A percentile compares a stretch with the other conserved stretches of the same genome.
These are phyloP conservation scores for Phalacrocorax carbo DNA, from an alignment of 2,113 vertebrate species.

Conservation along the genomic window DNA sequence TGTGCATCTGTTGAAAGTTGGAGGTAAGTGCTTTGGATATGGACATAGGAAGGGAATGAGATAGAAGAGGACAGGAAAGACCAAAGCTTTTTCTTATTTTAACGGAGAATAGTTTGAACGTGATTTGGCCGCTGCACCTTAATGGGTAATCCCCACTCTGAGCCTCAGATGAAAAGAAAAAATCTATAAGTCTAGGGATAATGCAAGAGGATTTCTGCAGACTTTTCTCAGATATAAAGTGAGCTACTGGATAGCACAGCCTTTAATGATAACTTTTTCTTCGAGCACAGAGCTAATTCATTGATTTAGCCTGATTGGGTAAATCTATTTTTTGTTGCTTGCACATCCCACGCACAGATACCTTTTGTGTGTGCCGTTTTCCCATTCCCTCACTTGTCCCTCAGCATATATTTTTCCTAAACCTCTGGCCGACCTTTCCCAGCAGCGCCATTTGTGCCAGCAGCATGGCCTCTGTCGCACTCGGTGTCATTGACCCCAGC, in stretches of 20 bases:
- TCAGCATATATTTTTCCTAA: not conserved
- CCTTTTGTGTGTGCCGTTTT: not conserved
- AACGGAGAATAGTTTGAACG: not conserved
- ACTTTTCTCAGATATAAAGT: constrained; percentile 35
- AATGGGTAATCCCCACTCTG: constrained; percentile 43
- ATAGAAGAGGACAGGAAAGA: not conserved
- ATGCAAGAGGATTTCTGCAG: constrained; percentile 44
- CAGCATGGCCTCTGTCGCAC: accelerated
- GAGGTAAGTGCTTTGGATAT: not conserved
- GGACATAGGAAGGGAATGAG: not conserved
- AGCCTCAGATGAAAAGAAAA: constrained; percentile 38
- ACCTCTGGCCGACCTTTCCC: not conserved
- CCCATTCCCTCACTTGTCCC: not conserved
- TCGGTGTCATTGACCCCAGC: not conserved
- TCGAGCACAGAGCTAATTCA: constrained; percentile 2
- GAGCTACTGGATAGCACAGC: constrained; percentile 2
- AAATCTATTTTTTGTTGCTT: not conserved
- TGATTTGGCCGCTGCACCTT: constrained; percentile 19
- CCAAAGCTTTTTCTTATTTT: constrained; percentile 18
- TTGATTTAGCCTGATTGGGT: not conserved
- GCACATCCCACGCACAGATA: not conserved
- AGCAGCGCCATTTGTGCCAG: not conserved
- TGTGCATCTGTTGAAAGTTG: not conserved
- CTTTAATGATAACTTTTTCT: constrained; percentile 35
- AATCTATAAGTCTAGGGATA: constrained; percentile 29